Percentiles rank a stretch among this genome's conserved stretches.
Conservation (phyloP, 2,797 vertebrate species). For the Diplodus puntazzo region DNA sequence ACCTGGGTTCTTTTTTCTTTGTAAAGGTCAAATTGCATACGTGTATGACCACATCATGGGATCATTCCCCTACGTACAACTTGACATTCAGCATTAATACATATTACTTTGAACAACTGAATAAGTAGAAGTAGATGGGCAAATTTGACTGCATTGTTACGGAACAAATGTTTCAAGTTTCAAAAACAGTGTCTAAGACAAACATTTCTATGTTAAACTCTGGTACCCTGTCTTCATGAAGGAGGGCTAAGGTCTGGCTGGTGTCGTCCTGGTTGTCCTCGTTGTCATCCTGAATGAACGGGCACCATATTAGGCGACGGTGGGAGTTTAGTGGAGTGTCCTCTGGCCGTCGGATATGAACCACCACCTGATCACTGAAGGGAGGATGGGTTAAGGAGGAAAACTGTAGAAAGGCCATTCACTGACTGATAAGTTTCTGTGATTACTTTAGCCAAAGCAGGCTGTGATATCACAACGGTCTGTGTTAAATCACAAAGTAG, state of each 20-base stretch:
- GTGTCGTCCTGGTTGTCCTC: constrained; percentile 93
- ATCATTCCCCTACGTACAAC: neutral
- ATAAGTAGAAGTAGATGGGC: neutral
- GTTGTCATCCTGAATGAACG: constrained; percentile 95
- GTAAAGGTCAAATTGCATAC: neutral
- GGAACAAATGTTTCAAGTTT: neutral
- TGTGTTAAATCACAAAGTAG: neutral
- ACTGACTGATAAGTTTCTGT: neutral
- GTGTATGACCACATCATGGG: neutral
- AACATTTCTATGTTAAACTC: constrained; percentile 4
- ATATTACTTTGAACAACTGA: neutral
- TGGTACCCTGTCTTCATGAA: constrained; percentile 95
- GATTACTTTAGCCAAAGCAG: neutral
- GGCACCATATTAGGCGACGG: constrained; percentile 98
- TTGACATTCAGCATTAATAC: neutral
- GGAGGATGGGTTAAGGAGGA: constrained; percentile 82
- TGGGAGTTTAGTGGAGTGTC: constrained; percentile 90
- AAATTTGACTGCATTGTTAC: neutral
- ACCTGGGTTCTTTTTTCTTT: neutral
- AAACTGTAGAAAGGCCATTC: constrained; percentile 10
- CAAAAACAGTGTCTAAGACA: neutral
- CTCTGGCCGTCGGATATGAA: constrained; percentile 92
- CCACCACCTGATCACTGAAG: constrained; percentile 93
- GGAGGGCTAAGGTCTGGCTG: constrained; percentile 93
- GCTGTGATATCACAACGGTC: neutral